Evolutionary conservation across 2,888 invertebrate species (phyloP).

Genomic region (Melanophora roralis): DNA sequence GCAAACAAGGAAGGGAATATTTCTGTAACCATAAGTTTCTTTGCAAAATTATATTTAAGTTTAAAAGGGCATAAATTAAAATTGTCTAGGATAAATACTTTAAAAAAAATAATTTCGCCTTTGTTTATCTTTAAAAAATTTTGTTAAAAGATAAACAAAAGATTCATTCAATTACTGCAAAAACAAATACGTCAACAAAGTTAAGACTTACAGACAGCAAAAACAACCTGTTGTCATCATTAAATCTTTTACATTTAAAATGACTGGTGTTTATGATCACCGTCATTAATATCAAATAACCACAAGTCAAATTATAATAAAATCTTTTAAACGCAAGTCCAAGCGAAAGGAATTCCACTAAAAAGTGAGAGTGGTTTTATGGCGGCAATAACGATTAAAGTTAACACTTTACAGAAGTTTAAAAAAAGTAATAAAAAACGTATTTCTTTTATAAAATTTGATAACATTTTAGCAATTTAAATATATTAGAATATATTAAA

Average conservation of each 20-base stretch:
- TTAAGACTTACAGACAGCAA: background rate
- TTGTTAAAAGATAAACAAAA: background rate
- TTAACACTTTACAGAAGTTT: background rate
- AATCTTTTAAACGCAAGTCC: conserved; percentile 66
- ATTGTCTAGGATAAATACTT: too few relatives aligned
- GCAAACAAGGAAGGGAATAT: too few relatives aligned
- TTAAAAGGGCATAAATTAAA: too few relatives aligned
- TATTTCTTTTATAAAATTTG: too few relatives aligned
- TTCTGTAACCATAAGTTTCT: too few relatives aligned
- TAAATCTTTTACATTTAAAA: conserved; percentile 14
- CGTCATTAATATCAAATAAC: conserved; percentile 74
- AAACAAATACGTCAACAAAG: conserved; percentile 2
- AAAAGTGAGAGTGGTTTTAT: background rate
- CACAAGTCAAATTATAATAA: conserved; percentile 68
- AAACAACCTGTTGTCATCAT: conserved; percentile 57
- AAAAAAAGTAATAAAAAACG: too few relatives aligned
- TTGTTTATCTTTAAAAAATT: too few relatives aligned
- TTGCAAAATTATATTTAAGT: too few relatives aligned
- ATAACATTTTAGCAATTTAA: too few relatives aligned
- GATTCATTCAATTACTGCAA: conserved; percentile 12
- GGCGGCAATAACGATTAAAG: background rate
- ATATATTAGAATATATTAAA: too few relatives aligned
- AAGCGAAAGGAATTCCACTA: conserved; percentile 37
- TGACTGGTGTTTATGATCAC: conserved; percentile 56
- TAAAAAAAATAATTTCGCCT: background rate